Conservation (phyloP, 1,140 invertebrate species). For the Solen grandis region DNA sequence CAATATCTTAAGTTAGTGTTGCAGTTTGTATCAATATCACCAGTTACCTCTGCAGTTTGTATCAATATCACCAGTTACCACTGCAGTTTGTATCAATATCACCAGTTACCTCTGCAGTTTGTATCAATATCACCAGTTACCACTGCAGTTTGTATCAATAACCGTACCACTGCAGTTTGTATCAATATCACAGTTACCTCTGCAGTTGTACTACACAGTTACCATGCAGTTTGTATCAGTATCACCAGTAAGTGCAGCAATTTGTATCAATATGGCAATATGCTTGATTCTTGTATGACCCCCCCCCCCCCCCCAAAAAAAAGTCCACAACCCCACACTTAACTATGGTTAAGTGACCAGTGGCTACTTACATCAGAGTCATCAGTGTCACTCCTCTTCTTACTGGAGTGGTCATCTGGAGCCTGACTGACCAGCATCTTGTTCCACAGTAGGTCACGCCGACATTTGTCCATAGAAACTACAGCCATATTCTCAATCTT, state of each 20-base stretch:
- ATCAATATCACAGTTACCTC: background rate
- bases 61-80: background rate
- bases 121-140: background rate
- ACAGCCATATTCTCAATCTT: conserved; percentile 86
- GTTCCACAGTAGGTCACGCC: conserved; percentile 88
- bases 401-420: conserved; percentile 65
- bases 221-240: too few relatives aligned
- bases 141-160: too few relatives aligned
- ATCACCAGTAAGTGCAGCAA: too few relatives aligned
- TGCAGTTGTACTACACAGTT: too few relatives aligned
- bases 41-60: background rate
- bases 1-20: background rate
- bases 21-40: too few relatives aligned
- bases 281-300: too few relatives aligned
- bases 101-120: background rate
- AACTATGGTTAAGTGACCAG: too few relatives aligned
- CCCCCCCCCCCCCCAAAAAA: too few relatives aligned
- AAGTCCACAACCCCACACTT: too few relatives aligned
- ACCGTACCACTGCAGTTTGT: background rate
- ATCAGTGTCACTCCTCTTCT: conserved; percentile 66
- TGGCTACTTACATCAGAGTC: too few relatives aligned
- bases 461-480: conserved; percentile 86
- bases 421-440: conserved; percentile 83
- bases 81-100: too few relatives aligned
- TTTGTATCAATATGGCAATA: too few relatives aligned